Evolutionary conservation across 1,140 invertebrate genomes (phyloP).

Genomic region (Whitmania pigra): DNA sequence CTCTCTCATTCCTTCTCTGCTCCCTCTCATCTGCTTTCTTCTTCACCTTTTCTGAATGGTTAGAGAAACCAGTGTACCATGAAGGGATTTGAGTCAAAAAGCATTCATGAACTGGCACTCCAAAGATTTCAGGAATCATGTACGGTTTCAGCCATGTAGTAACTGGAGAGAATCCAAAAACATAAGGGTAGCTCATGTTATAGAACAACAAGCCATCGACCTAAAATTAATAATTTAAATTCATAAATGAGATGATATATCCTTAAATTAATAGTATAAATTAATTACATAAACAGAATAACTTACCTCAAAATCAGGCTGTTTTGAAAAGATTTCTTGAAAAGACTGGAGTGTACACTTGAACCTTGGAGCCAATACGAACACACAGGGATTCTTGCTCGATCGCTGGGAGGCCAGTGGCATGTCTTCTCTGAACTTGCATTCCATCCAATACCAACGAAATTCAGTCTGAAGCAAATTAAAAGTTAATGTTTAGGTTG

Average conservation of each 20-base stretch:
- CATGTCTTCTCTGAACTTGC: background rate
- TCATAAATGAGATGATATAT: background rate
- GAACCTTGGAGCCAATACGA: background rate
- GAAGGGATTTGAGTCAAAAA: constrained; percentile 33
- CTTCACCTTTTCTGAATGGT: constrained; percentile 29
- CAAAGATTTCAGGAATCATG: constrained; percentile 69
- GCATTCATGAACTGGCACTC: constrained; percentile 44
- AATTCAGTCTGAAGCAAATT: background rate
- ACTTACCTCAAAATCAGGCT: background rate
- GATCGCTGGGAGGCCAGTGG: background rate
- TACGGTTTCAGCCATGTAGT: constrained; percentile 75
- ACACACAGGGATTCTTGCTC: background rate
- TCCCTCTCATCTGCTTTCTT: constrained; percentile 16
- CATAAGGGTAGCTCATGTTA: constrained; percentile 54
- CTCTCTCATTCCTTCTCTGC: no score
- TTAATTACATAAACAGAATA: background rate
- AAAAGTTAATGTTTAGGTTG: background rate
- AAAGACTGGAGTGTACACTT: background rate
- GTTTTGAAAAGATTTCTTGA: background rate
- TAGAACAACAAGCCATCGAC: constrained; percentile 42
- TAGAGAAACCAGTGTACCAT: constrained; percentile 33
- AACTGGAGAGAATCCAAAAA: constrained; percentile 62
- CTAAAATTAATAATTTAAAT: constrained; percentile 27
- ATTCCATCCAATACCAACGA: background rate
- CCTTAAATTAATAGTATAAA: background rate